Evolutionary conservation across 2,888 invertebrate species (phyloP), one percentile per base, ranked within the genome.

Genomic region (Hirtodrosophila alboralis): DNA sequence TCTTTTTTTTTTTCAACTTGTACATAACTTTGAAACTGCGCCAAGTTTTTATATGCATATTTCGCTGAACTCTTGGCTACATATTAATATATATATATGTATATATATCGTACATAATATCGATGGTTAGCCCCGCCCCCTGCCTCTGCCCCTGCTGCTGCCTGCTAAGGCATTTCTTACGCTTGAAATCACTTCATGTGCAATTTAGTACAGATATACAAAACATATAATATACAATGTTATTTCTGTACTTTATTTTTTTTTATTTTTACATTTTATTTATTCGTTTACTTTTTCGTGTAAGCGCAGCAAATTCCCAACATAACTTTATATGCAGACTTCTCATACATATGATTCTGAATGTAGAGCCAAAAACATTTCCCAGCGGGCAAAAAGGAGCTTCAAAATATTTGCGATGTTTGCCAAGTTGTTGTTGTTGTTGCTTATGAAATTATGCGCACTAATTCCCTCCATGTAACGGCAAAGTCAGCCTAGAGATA

Each of bases 181-280:
- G 79, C 86, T 86, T 53, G 76, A 86, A 84, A 79, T 84, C 86
- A 86, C 86, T 86, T 86, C 84, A 79, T 86, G 84, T 79, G 84
- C 80, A 86, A 79, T 86, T 86, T 84, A 54, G 72, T 84, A 68
- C 86, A 83, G 65, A 84, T 71, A 84, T 61, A 54, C 57, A 54
- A n/a, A 43, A 68, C 45, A 68, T 61, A 61, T 18, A 27, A 36
- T 38, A 67, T 52, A 64, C 34, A 38, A 44, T 33, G 37, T 27
- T 66, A 67, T 59, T 67, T 54, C 43, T 30, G 47, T 40, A 48
- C 10, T 12, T 14, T 14, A 14, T 65, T 45, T 16, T 33, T 14
- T 23, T 14, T 13, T 10, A 16, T 34, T n/a, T n/a, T n/a, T n/a
- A 30, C 13, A 26, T 28, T 23, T 40, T 43, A 60, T 58, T 54